Base-by-base conservation (phyloP, 2,888 invertebrate species). In the Eupithecia centaureata region DNA sequence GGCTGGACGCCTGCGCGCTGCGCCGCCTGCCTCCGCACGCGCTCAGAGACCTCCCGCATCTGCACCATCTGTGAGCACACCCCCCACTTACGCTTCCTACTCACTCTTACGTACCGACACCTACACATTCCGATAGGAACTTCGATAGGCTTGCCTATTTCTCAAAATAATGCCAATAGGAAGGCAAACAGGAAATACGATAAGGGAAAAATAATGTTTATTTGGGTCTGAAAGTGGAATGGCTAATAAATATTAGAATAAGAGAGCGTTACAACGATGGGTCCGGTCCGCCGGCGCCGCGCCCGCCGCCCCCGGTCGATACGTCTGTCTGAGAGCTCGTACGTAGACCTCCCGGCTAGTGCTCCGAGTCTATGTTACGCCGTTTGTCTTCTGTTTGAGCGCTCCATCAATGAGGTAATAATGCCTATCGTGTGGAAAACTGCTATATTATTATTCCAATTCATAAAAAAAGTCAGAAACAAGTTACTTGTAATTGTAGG, bases 1-100 rank as follows among this genome's bases (percentile, higher is more conserved):
- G 95, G 84, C 91, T 95, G 75, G 95, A 95, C 89, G 91, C 91
- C 79, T 95, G 95, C 86, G 92, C 87, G 73, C 92, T 95, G 79
- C 85, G 86, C 65, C 90, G 91, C 63, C 92, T 95, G 79, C 95
- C 95, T 28, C 85, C 87, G 73, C 94, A 93, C 79, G 94, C 94
- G 67, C 88, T 95, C 63, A 83, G 83, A 52, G 87, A 94, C 63
- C 88, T 95, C 62, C 83, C 82, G 57, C 87, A 92, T 38, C 88
- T 95, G 75, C 94, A 94, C 80, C 94, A 94, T 67, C 86, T 95
- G 95, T 95, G 86, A 95, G 95, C 94, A 25, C 5, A 60, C 15
- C 47, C 54, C 1, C 54, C 51, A 12, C 7, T 10, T 10, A 35
- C 35, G n/a, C n/a, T n/a, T n/a, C n/a, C n/a, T n/a, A n/a, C n/a